Base-by-base conservation (phyloP, 2,113 vertebrate species). In the Myxocyprinus asiaticus region DNA sequence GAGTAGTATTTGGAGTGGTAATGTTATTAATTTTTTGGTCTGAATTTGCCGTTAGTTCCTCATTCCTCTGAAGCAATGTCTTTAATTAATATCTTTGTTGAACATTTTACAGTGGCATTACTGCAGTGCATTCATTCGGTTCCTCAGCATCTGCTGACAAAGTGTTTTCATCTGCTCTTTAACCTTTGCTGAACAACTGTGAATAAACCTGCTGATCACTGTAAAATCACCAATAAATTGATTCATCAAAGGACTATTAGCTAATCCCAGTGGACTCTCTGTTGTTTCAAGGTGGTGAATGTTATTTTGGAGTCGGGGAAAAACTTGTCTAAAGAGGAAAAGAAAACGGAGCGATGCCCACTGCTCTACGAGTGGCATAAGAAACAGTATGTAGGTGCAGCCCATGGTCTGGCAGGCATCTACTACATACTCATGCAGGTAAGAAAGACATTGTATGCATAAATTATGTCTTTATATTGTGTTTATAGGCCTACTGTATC, bases 321-420 rank as follows among this genome's bases (percentile, higher is more conserved):
- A 79, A 94, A 86, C 64, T 78, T 98, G 14, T 96, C 98, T 0
- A 94, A 87, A 44, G 96, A 96, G 70, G 95, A 98, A 82, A 94
- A 94, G 83, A 98, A 98, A 78, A 87, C 90, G 0, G 98, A 99
- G 0, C 96, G 97, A 58, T 98, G 97, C 42, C 98, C 98, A 0
- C 91, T 99, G 47, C 74, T 99, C 6, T 99, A 96, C 22, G 96
- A 98, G 80, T 99, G 98, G 98, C 98, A 99, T 83, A 92, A 94
- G 87, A 99, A 99, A 86, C 97, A 98, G 56, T 99, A 99, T 0
- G 88, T 99, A 0, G 98, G 98, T 0, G 98, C 97, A 0, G 97
- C 98, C 3, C 98, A 99, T 0, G 98, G 98, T 10, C 83, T 99
- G 88, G 91, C 96, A 0, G 97, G 98, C 0, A 98, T 99, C 85